These are phyloP conservation scores for Catagonus wagneri DNA, from an alignment of 2,113 vertebrate genomes.

Conservation along the genomic window DNA sequence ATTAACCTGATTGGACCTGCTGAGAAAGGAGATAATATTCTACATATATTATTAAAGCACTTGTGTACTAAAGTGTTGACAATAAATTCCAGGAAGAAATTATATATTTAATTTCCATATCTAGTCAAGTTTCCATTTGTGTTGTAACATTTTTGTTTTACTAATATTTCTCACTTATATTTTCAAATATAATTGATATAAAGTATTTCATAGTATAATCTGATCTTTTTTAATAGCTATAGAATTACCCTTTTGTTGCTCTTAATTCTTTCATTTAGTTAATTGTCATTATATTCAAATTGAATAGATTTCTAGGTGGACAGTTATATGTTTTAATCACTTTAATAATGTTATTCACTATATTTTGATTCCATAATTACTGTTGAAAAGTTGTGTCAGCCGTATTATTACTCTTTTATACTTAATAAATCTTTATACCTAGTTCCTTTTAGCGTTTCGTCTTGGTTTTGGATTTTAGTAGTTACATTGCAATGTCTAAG, in stretches of 20 bases:
- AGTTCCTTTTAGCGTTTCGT: not conserved
- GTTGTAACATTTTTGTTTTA: not conserved
- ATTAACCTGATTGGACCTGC: not conserved
- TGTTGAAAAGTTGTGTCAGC: not conserved
- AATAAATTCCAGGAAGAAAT: not conserved
- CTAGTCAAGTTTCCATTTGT: not conserved
- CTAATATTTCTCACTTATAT: not conserved
- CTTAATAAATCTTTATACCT: not conserved
- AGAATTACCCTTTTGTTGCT: not conserved
- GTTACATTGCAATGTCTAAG: not conserved
- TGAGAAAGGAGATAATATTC: not conserved
- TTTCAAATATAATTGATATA: not conserved
- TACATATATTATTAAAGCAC: not conserved
- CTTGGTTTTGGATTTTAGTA: not conserved
- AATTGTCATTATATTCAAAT: not conserved
- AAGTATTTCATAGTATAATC: not conserved
- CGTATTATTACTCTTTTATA: not conserved
- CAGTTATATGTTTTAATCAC: not conserved
- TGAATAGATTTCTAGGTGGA: not conserved
- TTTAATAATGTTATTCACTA: not conserved
- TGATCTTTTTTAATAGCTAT: not conserved
- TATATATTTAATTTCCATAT: not conserved
- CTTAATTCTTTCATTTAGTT: not conserved
- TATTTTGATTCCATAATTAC: not conserved
- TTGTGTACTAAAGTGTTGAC: not conserved